Percentiles rank a stretch among this genome's conserved stretches.
phyloP scores from a whole-genome alignment of 2,888 invertebrate species.

The Uropetala carovei region DNA sequence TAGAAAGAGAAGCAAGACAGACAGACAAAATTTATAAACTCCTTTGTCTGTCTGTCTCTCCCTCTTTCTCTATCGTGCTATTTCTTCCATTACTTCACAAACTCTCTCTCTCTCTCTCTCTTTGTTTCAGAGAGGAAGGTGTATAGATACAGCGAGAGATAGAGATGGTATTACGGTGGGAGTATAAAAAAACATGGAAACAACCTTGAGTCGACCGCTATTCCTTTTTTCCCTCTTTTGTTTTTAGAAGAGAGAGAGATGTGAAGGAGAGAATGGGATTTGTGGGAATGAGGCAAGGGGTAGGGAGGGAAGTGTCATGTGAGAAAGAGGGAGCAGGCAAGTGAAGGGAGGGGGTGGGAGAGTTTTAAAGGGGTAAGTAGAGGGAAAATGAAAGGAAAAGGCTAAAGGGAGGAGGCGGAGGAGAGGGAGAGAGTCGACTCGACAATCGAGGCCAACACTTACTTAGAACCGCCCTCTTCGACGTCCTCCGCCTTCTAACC shows the following conservation, averaged over 20 bases:
- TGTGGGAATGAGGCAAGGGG: background rate
- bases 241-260: background rate
- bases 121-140: background rate
- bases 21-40: no score
- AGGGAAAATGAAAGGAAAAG: slow-evolving; percentile 53
- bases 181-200: slow-evolving; percentile 3
- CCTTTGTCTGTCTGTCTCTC: no score
- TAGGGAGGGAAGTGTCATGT: slow-evolving; percentile 18
- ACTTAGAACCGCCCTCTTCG: slow-evolving; percentile 34
- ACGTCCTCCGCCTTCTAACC: background rate
- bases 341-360: no score
- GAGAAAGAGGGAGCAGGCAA: background rate
- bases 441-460: slow-evolving; percentile 48
- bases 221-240: background rate
- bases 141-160: background rate
- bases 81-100: no score
- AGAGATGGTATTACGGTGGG: background rate
- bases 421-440: background rate
- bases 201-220: slow-evolving; percentile 38
- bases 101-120: no score
- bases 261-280: background rate
- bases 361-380: background rate
- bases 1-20: no score
- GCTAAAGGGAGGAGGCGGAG: background rate
- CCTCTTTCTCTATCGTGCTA: no score